These are phyloP conservation scores for Noturus placidus DNA, from an alignment of 2,113 vertebrate species.

Conservation along the genomic window DNA sequence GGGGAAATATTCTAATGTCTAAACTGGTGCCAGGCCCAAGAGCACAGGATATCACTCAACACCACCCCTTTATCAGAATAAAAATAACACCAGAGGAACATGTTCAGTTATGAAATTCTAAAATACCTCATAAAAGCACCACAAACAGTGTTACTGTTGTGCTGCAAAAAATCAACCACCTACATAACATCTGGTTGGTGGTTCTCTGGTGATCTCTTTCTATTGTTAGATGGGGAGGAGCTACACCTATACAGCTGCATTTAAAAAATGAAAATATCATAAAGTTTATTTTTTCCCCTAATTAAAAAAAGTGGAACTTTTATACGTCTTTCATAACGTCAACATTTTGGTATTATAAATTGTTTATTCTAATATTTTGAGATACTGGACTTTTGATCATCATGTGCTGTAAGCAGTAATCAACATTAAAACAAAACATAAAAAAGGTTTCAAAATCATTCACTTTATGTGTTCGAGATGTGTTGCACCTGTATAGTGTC, in stretches of 20 bases:
- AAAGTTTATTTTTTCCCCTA: no score
- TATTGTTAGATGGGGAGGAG: neutral
- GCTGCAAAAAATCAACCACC: neutral
- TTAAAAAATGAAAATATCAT: no score
- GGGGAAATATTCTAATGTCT: neutral
- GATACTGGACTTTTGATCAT: no score
- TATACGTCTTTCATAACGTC: no score
- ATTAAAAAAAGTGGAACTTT: no score
- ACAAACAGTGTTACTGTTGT: neutral
- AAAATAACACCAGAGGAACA: neutral
- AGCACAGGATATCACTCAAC: neutral
- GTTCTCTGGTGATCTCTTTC: neutral
- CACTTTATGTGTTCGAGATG: no score
- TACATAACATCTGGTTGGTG: neutral
- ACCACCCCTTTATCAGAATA: neutral
- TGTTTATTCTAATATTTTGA: no score
- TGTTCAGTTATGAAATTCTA: neutral
- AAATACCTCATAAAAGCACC: neutral
- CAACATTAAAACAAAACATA: no score
- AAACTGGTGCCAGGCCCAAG: neutral
- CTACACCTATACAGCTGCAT: neutral
- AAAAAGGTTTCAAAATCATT: no score
- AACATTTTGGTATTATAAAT: no score
- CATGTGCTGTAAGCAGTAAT: no score
- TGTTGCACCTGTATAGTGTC: no score